Conservation (phyloP, 2,113 vertebrate genomes). For the Callocephalon fimbriatum region DNA sequence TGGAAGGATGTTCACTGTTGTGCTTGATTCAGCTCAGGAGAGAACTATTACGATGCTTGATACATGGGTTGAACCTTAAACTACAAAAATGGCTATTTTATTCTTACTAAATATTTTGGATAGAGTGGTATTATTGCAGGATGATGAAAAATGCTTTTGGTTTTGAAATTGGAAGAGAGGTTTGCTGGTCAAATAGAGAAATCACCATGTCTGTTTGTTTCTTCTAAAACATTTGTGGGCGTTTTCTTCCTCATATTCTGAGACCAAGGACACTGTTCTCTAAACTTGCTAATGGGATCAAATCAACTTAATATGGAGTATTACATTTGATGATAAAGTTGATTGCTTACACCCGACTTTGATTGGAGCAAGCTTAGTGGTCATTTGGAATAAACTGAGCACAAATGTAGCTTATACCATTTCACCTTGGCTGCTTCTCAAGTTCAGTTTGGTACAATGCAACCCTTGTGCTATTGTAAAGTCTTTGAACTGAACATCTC, state of each 20-base stretch:
- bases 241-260: background rate
- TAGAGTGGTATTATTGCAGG: background rate
- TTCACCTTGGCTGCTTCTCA: slow-evolving; percentile 46
- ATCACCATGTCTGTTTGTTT: background rate
- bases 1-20: background rate
- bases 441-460: slow-evolving; percentile 31
- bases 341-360: slow-evolving; percentile 26
- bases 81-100: background rate
- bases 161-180: background rate
- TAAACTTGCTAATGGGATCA: slow-evolving; percentile 28
- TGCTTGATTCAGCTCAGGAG: background rate
- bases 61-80: background rate
- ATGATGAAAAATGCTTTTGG: background rate
- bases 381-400: background rate
- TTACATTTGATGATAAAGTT: slow-evolving; percentile 14
- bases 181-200: background rate
- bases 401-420: background rate
- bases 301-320: background rate
- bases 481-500: slow-evolving; percentile 43
- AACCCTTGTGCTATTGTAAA: slow-evolving; percentile 48
- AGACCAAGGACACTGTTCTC: background rate
- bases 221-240: background rate
- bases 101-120: background rate
- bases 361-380: slow-evolving; percentile 16
- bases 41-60: background rate